Evolutionary conservation across 2,797 vertebrate species (phyloP).

Genomic region (Alca torda): DNA sequence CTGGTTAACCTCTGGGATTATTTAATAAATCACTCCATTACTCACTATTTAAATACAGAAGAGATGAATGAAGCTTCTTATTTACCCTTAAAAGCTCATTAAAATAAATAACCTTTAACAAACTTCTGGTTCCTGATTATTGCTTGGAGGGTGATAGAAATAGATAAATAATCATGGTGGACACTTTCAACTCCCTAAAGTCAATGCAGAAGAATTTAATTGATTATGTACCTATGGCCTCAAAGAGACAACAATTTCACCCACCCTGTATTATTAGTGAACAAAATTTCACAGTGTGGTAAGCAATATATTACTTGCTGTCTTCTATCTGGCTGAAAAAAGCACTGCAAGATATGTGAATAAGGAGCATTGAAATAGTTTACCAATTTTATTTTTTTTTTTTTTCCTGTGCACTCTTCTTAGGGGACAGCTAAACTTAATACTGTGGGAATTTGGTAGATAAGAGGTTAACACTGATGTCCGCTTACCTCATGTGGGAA

Average conservation of each 20-base stretch:
- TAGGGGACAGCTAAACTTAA: neutral
- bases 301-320: neutral
- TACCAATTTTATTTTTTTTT: neutral
- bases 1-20: neutral
- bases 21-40: neutral
- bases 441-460: neutral
- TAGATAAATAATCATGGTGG: neutral
- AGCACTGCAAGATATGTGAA: neutral
- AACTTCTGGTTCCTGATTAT: neutral
- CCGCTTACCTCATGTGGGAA: neutral
- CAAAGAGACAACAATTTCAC: neutral
- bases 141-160: neutral
- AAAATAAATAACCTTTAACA: neutral
- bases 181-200: neutral
- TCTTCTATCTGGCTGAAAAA: neutral
- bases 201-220: neutral
- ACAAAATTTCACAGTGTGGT: neutral
- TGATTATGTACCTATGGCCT: neutral
- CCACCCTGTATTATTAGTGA: accelerated
- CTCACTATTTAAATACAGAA: neutral
- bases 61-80: neutral
- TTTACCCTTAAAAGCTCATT: neutral
- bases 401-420: neutral
- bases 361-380: neutral
- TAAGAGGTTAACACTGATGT: neutral